Percentiles rank a stretch among this genome's conserved stretches.
These are phyloP conservation scores for Pholis gunnellus DNA, from an alignment of 2,113 vertebrate genomes.

Conservation along the genomic window DNA sequence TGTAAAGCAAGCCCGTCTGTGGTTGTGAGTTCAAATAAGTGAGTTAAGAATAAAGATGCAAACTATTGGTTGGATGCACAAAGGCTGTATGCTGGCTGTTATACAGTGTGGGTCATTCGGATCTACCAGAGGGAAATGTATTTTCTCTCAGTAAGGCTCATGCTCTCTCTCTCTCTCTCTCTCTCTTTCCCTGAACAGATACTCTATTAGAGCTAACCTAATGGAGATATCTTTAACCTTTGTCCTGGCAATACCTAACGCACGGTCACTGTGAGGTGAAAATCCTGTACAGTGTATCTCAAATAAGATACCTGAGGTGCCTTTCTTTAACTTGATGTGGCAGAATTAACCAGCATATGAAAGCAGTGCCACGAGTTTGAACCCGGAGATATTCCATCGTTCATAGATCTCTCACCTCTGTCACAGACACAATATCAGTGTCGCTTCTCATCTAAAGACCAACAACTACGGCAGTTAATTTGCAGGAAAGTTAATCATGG, in stretches of 20 bases:
- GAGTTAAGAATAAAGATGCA: conserved; percentile 39
- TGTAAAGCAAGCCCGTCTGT: conserved; percentile 53
- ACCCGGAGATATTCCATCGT: neutral
- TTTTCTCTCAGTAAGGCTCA: conserved; percentile 7
- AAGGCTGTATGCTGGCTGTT: conserved; percentile 24
- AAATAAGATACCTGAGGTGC: neutral
- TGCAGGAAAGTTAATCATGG: neutral
- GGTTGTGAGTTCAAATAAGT: conserved; percentile 16
- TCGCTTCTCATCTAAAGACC: neutral
- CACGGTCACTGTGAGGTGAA: neutral
- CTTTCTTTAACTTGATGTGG: neutral
- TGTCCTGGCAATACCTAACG: neutral
- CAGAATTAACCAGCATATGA: neutral
- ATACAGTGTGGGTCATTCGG: conserved; percentile 32
- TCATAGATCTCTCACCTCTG: neutral
- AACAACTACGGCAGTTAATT: neutral
- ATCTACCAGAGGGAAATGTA: conserved; percentile 29
- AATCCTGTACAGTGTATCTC: neutral
- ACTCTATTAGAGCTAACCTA: conserved; percentile 5
- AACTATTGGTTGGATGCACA: conserved; percentile 37
- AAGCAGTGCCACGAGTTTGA: neutral
- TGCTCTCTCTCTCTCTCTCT: neutral
- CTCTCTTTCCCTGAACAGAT: conserved; percentile 5
- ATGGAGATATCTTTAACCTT: conserved; percentile 4
- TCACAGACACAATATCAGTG: neutral